phyloP scores from a whole-genome alignment of 2,113 vertebrate genomes.

The Fregata magnificens region DNA sequence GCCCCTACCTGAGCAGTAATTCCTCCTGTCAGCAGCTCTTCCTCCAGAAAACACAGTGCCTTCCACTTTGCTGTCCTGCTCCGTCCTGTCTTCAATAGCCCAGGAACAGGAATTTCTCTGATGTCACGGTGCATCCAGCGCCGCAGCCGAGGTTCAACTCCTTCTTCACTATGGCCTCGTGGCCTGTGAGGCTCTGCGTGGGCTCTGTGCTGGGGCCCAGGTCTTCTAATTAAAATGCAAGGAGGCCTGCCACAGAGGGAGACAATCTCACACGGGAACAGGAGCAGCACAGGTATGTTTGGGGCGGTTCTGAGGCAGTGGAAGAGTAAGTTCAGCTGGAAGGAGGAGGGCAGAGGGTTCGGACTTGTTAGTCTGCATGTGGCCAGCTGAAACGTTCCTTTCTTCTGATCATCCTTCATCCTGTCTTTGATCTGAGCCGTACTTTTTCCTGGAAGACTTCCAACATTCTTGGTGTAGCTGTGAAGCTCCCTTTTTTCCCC shows the following conservation, averaged over 20 bases:
- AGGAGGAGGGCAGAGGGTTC: background rate
- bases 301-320: background rate
- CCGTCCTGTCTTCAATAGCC: background rate
- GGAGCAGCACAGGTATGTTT: background rate
- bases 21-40: background rate
- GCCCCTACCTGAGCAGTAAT: background rate
- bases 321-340: background rate
- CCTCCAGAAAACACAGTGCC: no score
- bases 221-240: background rate
- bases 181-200: background rate
- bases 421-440: constrained; percentile 15
- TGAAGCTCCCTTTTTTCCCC: background rate
- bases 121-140: background rate
- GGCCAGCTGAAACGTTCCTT: constrained; percentile 8
- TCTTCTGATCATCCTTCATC: background rate
- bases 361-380: background rate
- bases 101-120: background rate
- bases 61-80: background rate
- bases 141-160: accelerated
- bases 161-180: background rate
- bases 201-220: background rate
- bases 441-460: constrained; percentile 21
- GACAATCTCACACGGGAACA: accelerated
- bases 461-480: background rate
- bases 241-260: background rate